Percentiles rank a stretch among this genome's conserved stretches.
Conservation (phyloP, 2,797 vertebrate species). For the Halcyon badia region DNA sequence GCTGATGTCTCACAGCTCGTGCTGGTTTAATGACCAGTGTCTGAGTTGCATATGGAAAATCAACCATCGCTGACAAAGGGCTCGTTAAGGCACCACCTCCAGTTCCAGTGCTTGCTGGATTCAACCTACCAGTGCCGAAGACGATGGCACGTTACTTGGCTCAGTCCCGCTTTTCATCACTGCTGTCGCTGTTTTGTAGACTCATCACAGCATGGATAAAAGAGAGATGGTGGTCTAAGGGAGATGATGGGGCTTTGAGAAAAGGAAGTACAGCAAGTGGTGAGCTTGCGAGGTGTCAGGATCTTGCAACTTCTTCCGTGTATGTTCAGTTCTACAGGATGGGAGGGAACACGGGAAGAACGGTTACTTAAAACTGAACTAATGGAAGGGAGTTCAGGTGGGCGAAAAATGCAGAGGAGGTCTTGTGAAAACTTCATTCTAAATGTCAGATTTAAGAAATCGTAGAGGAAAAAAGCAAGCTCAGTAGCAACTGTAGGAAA, state of each 20-base stretch:
- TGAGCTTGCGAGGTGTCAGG: not conserved
- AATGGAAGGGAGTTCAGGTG: not conserved
- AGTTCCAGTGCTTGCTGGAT: not conserved
- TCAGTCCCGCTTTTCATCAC: not conserved
- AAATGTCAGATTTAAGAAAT: not conserved
- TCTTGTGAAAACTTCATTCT: not conserved
- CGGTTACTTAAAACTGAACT: not conserved
- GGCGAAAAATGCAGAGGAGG: not conserved
- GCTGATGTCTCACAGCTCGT: rapidly evolving
- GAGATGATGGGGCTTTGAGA: not conserved
- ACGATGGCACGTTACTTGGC: rapidly evolving
- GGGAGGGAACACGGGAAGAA: not conserved
- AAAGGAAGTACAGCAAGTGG: not conserved
- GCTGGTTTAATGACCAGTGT: not conserved
- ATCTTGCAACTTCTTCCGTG: rapidly evolving
- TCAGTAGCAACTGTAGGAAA: not conserved
- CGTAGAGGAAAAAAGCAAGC: not conserved
- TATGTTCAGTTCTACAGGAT: rapidly evolving
- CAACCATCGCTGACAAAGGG: not conserved
- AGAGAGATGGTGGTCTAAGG: not conserved
- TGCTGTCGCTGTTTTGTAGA: not conserved
- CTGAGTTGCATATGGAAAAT: not conserved
- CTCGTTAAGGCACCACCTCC: not conserved
- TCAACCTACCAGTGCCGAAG: rapidly evolving
- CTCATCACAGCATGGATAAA: no score